Evolutionary conservation across 2,888 invertebrate genomes (phyloP).

Genomic region (Drosophila koepferae): DNA sequence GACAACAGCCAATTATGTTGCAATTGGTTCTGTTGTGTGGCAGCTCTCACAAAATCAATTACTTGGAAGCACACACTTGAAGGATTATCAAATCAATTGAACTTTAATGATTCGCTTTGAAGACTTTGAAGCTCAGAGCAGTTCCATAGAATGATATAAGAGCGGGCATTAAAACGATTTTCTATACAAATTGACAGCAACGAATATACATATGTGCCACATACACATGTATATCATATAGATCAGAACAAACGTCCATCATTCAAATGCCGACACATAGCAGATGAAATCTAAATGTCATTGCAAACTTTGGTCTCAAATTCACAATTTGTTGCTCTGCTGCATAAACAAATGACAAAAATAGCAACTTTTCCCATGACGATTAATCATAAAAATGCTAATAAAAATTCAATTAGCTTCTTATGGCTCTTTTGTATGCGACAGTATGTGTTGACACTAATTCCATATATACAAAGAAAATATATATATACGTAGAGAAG

Average conservation of each 20-base stretch:
- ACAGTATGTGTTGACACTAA: slow-evolving; percentile 43
- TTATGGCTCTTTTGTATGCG: slow-evolving; percentile 19
- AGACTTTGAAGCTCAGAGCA: slow-evolving; percentile 12
- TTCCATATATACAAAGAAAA: slow-evolving; percentile 32
- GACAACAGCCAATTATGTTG: slow-evolving; percentile 43
- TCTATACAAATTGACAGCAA: slow-evolving; percentile 12
- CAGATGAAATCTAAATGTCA: slow-evolving; percentile 38
- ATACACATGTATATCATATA: not conserved
- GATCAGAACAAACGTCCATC: slow-evolving; percentile 53
- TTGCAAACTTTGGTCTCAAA: slow-evolving; percentile 46
- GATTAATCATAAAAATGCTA: slow-evolving; percentile 76
- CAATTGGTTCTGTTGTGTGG: slow-evolving; percentile 40
- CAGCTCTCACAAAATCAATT: slow-evolving; percentile 24
- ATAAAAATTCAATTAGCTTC: slow-evolving; percentile 75
- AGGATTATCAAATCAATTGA: slow-evolving; percentile 56
- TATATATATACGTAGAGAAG: slow-evolving; percentile 26
- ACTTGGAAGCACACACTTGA: slow-evolving; percentile 24
- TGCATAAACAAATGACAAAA: slow-evolving; percentile 57
- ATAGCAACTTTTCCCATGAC: slow-evolving; percentile 64
- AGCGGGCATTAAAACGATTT: slow-evolving; percentile 25
- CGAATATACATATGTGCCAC: not conserved
- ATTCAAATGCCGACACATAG: slow-evolving; percentile 63
- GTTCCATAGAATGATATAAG: slow-evolving; percentile 26
- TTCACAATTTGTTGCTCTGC: slow-evolving; percentile 37
- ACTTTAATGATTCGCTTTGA: slow-evolving; percentile 31